Percentiles rank a stretch among this genome's conserved stretches.
Evolutionary conservation across 2,888 invertebrate species (phyloP).

Genomic region (Augochlorella aurata): DNA sequence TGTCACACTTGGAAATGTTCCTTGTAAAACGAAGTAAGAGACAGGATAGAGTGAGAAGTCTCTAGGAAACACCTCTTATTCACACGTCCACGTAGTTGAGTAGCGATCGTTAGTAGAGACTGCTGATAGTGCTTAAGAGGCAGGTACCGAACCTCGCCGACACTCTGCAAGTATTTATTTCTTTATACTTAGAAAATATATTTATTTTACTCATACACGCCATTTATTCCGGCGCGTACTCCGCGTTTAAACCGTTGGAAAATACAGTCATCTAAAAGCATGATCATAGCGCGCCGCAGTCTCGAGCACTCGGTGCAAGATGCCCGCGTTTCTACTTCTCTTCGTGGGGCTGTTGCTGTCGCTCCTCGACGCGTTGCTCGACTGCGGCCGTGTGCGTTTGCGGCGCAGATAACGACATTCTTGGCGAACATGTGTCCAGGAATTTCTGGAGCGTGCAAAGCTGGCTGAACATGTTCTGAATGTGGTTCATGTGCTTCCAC

Average conservation of each 20-base stretch:
- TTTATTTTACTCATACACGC: conserved; percentile 52
- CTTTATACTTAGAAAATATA: conserved; percentile 45
- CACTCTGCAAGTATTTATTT: conserved; percentile 50
- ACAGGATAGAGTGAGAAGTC: neutral
- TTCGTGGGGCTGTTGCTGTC: conserved; percentile 38
- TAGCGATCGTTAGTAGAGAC: conserved; percentile 15
- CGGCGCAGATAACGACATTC: conserved; percentile 38
- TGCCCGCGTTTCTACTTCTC: conserved; percentile 27
- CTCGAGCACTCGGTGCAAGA: neutral
- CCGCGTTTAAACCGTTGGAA: neutral
- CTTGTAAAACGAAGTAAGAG: neutral
- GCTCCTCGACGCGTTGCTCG: conserved; percentile 31
- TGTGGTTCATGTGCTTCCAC: conserved; percentile 82
- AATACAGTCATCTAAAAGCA: conserved; percentile 6
- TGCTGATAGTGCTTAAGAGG: conserved; percentile 17
- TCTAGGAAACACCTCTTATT: neutral
- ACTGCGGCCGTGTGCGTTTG: conserved; percentile 12
- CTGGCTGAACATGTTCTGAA: conserved; percentile 81
- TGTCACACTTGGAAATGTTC: neutral
- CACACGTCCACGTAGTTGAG: neutral
- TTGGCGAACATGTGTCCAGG: conserved; percentile 78
- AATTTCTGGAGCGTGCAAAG: conserved; percentile 82
- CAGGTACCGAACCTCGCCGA: conserved; percentile 8
- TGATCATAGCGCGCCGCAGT: neutral
- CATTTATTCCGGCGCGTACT: neutral